A percentile compares a stretch with the other conserved stretches of the same genome.
Evolutionary conservation across 1,140 invertebrate species (phyloP).

Genomic region (Tetragnatha versicolor): DNA sequence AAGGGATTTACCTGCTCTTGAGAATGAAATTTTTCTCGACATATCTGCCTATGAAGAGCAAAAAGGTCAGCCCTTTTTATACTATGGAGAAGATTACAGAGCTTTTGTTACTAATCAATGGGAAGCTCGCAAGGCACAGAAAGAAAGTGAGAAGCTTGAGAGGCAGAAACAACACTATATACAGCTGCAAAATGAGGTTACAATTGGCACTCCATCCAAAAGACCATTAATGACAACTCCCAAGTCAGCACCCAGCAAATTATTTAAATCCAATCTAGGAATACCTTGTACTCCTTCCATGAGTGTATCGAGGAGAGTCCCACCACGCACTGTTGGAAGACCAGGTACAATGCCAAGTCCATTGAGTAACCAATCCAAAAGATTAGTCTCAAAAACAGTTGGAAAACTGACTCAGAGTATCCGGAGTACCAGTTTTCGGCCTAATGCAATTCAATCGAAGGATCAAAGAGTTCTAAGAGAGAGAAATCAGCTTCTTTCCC

Average conservation of each 20-base stretch:
- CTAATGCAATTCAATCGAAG: background rate
- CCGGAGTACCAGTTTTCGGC: too few relatives aligned
- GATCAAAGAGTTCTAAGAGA: background rate
- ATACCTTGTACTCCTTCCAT: constrained; percentile 4
- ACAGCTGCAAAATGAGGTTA: background rate
- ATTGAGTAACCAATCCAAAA: too few relatives aligned
- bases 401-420: background rate
- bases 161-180: background rate
- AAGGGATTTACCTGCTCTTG: constrained; percentile 68
- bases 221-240: constrained; percentile 4
- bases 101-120: constrained; percentile 63
- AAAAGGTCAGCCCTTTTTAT: constrained; percentile 61
- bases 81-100: constrained; percentile 62
- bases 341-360: too few relatives aligned
- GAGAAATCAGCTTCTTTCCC: constrained; percentile 8
- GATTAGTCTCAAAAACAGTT: background rate
- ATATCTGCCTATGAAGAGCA: constrained; percentile 62
- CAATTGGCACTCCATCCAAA: background rate
- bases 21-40: constrained; percentile 63
- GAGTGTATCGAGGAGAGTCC: background rate
- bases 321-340: background rate
- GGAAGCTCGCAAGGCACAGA: constrained; percentile 61
- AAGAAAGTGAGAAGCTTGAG: constrained; percentile 63
- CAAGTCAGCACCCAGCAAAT: constrained; percentile 26
- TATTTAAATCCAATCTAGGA: background rate